Base-by-base conservation (phyloP, 2,797 vertebrate species). In the Oreonectes daqikongensis region DNA sequence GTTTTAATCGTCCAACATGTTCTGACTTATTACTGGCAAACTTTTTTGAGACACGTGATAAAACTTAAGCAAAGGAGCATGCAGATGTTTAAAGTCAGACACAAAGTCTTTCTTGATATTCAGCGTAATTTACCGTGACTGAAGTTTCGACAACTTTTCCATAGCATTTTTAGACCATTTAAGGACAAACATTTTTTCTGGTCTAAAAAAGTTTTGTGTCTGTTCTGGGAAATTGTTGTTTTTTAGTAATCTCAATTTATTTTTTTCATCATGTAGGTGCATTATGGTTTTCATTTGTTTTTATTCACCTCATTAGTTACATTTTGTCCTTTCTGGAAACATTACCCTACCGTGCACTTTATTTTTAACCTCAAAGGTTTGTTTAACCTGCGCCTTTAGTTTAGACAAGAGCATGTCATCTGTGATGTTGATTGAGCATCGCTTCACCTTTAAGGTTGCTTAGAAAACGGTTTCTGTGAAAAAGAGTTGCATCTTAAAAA, bases 101-200 rank as follows among this genome's bases (percentile, higher is more conserved):
- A 32, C 80, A 78, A 80, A 75, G 38, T 55, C 77, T 67, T 26
- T 46, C 59, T 75, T 86, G 86, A 88, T 85, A 89, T 87, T 89
- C 84, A 84, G 20, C 70, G 77, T 88, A 85, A 90, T 89, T 83
- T 82, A 89, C 77, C 81, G 9, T 87, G 90, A 89, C 88, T 75
- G 22, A 40, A 83, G 80, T 84, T 85, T 87, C 80, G 86, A 78
- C 68, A 71, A 77, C 79, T 55, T 55, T 72, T 65, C 67, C 72
- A 40, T 46, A 14, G 18, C 60, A 72, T 84, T 86, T 69, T 57
- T 52, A 78, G 77, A 78, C 59, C 65, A 66, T 68, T 66, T 30
- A 55, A 46, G 75, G 61, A 40, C 61, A 67, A 67, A 12, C 24
- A 44, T 12, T 24, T 24, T 48, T 68, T 60, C n/a, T 50, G 10